A percentile compares a stretch with the other conserved stretches of the same genome.
Evolutionary conservation across 2,888 invertebrate species (phyloP).

Genomic region (Euplagia quadripunctaria): DNA sequence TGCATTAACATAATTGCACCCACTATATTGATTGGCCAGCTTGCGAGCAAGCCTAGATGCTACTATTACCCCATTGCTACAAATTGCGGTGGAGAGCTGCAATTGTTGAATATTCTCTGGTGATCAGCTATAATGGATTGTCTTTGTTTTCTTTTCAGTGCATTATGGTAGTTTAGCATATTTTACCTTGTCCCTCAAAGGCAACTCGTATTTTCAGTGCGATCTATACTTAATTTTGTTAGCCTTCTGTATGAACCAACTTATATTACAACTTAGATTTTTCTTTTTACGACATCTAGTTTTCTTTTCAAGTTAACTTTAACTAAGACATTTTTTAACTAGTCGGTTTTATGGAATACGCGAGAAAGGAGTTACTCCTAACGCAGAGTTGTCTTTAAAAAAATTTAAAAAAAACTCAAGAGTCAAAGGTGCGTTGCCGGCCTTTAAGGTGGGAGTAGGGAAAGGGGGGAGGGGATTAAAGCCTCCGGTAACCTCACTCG

Average conservation of each 20-base stretch:
- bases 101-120: slow-evolving; percentile 39
- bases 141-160: slow-evolving; percentile 8
- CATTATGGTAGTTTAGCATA: background rate
- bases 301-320: too few relatives aligned
- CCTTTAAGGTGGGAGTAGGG: too few relatives aligned
- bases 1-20: slow-evolving; percentile 85
- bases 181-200: background rate
- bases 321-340: too few relatives aligned
- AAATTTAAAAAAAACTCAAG: too few relatives aligned
- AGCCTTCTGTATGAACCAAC: too few relatives aligned
- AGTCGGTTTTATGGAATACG: too few relatives aligned
- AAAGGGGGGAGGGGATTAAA: too few relatives aligned
- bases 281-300: too few relatives aligned
- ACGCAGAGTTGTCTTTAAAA: too few relatives aligned
- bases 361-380: too few relatives aligned
- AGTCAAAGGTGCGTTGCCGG: too few relatives aligned
- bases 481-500: too few relatives aligned
- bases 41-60: slow-evolving; percentile 64
- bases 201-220: background rate
- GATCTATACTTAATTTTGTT: background rate
- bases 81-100: slow-evolving; percentile 42
- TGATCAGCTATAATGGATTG: slow-evolving; percentile 30
- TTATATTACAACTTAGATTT: background rate
- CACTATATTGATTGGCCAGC: slow-evolving; percentile 82
- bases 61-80: slow-evolving; percentile 21